Conservation (phyloP, 2,888 invertebrate species). For the Nebria salina region DNA sequence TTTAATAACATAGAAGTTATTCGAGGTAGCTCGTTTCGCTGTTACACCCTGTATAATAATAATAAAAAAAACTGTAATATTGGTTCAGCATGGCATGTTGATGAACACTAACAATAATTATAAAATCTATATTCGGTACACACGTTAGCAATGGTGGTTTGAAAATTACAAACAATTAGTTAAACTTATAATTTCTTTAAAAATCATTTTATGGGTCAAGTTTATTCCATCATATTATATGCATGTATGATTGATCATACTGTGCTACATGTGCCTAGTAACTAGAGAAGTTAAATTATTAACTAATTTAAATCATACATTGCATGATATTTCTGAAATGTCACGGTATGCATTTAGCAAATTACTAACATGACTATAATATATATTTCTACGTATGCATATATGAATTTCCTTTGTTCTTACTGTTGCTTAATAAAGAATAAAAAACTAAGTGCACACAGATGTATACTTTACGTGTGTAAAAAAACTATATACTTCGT, state of each 20-base stretch:
- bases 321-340: background rate
- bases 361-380: background rate
- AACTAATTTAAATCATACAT: background rate
- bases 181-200: background rate
- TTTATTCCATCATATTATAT: background rate
- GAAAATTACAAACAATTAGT: background rate
- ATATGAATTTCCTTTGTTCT: background rate
- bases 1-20: too few species aligned
- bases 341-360: background rate
- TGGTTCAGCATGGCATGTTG: background rate
- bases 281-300: background rate
- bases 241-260: background rate
- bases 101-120: background rate
- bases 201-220: background rate
- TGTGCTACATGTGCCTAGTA: background rate
- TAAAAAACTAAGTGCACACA: too few species aligned
- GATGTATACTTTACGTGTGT: too few species aligned
- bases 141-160: background rate
- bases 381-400: background rate
- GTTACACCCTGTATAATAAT: too few species aligned
- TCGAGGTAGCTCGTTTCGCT: too few species aligned
- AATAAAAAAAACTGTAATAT: background rate
- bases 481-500: too few species aligned
- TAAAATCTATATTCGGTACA: background rate
- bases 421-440: background rate